A percentile compares a stretch with the other conserved stretches of the same genome.
Evolutionary conservation across 2,888 invertebrate species (phyloP).

Genomic region (Cheiracanthium punctorium): DNA sequence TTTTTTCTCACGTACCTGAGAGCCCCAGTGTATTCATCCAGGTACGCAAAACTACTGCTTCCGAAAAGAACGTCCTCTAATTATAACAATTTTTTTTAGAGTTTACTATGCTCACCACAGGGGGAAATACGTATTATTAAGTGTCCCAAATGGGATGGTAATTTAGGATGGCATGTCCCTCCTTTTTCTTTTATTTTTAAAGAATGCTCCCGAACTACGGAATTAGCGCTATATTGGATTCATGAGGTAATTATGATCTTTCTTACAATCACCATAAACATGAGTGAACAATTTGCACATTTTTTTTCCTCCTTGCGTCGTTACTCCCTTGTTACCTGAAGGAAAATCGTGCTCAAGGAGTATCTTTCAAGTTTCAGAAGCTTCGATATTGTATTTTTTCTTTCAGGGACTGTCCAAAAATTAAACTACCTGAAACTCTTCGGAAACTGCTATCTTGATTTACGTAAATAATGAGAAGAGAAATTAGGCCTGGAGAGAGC

Average conservation of each 20-base stretch:
- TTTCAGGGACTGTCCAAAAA: background rate
- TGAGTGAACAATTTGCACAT: conserved; percentile 58
- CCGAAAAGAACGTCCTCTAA: conserved; percentile 54
- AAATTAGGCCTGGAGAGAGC: too few relatives aligned
- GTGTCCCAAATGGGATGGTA: conserved; percentile 41
- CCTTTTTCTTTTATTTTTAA: too few relatives aligned
- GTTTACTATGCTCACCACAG: background rate
- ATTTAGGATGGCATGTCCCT: conserved; percentile 31
- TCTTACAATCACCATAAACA: conserved; percentile 60
- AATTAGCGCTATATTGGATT: conserved; percentile 25
- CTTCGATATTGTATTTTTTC: background rate
- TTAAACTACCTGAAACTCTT: too few relatives aligned
- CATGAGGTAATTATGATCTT: conserved; percentile 47
- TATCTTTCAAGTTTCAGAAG: background rate
- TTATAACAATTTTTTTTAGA: conserved; percentile 41
- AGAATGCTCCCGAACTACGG: background rate
- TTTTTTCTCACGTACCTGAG: too few relatives aligned
- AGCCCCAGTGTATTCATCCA: conserved; percentile 22
- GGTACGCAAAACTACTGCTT: conserved; percentile 31
- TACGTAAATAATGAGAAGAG: too few relatives aligned
- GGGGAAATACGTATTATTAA: conserved; percentile 52
- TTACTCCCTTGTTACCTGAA: conserved; percentile 32
- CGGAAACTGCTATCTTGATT: too few relatives aligned
- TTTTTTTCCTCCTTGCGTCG: conserved; percentile 22
- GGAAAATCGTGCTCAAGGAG: conserved; percentile 58